Evolutionary conservation across 1,140 invertebrate species (phyloP), one percentile per base, ranked within the genome.

Genomic region (Bombus turneri): DNA sequence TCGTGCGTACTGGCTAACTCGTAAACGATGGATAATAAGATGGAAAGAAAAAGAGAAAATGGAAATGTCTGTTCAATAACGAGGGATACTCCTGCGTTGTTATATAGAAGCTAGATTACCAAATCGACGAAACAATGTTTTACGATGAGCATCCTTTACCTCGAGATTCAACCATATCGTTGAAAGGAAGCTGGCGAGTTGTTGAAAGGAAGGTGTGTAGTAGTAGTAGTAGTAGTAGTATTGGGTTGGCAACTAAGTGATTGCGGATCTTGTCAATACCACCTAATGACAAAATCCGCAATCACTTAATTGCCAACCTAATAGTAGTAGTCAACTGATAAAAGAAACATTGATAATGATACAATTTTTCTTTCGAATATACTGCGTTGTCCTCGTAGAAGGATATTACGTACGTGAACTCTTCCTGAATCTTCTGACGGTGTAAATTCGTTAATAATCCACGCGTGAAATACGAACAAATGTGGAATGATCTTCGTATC

Each of bases 1-100:
- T 85, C 83, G 78, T 87, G 39, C 64, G 68, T 57, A 28, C 75
- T 18, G 2, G 37, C 59, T 25, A 39, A 64, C 57, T 41, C 47
- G 75, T 66, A 64, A 78, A 41, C 37, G 37, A 9, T 18, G 75
- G 57, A 62, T 62, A 78, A 78, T 64, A 57, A 78, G 75, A 64
- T 41, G 15, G 37, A 31, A 3, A 13, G 25, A 64, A 64, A 62
- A 64, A 31, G 25, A 78, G 28, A 66, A 25, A 64, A 41, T n/a
- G 57, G 18, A 47, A 53, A 74, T 34, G 28, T 74, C 28, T 18
- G 15, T 74, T 74, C 41, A 12, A 31, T 59, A 77, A 62, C 53
- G 15, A 77, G 75, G 41, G 34, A 53, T 59, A 28, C 53, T n/a
- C 22, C 47, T 22, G 53, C 4, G 47, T 41, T n/a, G 28, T 41